phyloP scores from a whole-genome alignment of 2,888 invertebrate genomes.

The Phaedon cochleariae region DNA sequence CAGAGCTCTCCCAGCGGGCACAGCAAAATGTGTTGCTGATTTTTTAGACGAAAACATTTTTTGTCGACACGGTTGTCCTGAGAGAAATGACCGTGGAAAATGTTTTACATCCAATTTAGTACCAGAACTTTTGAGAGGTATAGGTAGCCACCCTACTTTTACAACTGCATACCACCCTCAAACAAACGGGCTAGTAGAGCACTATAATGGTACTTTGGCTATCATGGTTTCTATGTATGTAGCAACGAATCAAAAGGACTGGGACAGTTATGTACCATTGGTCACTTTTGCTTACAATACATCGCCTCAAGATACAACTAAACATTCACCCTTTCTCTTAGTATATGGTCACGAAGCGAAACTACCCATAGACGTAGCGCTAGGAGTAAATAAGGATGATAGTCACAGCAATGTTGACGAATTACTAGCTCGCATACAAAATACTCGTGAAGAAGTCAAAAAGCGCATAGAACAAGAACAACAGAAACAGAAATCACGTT shows the following conservation, averaged over 20 bases:
- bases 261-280: background rate
- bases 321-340: constrained; percentile 1
- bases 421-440: no score
- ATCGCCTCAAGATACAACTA: background rate
- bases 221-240: background rate
- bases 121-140: background rate
- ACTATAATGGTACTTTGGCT: background rate
- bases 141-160: background rate
- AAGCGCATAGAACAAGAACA: no score
- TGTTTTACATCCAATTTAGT: background rate
- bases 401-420: no score
- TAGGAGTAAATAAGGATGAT: background rate
- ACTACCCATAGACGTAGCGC: background rate
- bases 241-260: no score
- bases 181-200: no score
- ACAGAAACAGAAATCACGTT: background rate
- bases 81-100: background rate
- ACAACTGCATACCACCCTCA: background rate
- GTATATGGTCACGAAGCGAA: constrained; percentile 8
- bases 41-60: background rate
- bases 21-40: constrained; percentile 3
- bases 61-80: constrained; percentile 9
- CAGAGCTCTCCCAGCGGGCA: background rate
- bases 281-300: background rate
- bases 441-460: no score